Evolutionary conservation across 2,888 invertebrate genomes (phyloP), one percentile per base, ranked within the genome.

Genomic region (Ditylenchus weischeri): DNA sequence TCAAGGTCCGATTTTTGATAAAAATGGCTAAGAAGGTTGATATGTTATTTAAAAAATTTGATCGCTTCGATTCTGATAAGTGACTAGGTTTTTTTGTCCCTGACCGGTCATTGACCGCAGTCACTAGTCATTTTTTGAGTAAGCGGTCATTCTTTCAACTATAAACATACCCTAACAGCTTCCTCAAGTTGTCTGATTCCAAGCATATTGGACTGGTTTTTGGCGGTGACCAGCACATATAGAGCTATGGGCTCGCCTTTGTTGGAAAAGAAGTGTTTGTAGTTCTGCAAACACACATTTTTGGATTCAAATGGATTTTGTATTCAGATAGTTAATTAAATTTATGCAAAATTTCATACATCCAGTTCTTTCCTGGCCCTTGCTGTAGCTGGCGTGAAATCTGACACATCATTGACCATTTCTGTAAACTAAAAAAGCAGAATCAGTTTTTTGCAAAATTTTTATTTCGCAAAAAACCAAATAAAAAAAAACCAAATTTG

Each of bases 301-400:
- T n/a, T n/a, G n/a, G n/a, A n/a, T n/a, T n/a, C n/a, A n/a, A n/a
- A n/a, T n/a, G n/a, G n/a, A n/a, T n/a, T n/a, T n/a, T n/a, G n/a
- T n/a, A n/a, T n/a, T n/a, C n/a, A n/a, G n/a, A n/a, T n/a, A n/a
- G n/a, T n/a, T n/a, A n/a, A n/a, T 36, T 23, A 60, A 54, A 15
- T 19, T 38, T 21, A 29, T 18, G 36, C 6, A 5, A 29, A 8
- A 21, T 23, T 48, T n/a, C 18, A 35, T 64, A 78, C 78, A 71
- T 75, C 68, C 8, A 76, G 63, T 69, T 80, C 80, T n/a, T 69
- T 65, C 54, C 80, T 64, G 1, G 78, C 78, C 54, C 76, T 70
- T 11, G 80, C 80, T n/a, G 73, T 78, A 36, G 68, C 72, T 6
- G 81, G 81, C 43, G 81, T 81, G 62, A 81, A 81, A 65, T 81